Evolutionary conservation across 2,797 vertebrate species (phyloP), one percentile per base, ranked within the genome.

Genomic region (Cetoscarus ocellatus): DNA sequence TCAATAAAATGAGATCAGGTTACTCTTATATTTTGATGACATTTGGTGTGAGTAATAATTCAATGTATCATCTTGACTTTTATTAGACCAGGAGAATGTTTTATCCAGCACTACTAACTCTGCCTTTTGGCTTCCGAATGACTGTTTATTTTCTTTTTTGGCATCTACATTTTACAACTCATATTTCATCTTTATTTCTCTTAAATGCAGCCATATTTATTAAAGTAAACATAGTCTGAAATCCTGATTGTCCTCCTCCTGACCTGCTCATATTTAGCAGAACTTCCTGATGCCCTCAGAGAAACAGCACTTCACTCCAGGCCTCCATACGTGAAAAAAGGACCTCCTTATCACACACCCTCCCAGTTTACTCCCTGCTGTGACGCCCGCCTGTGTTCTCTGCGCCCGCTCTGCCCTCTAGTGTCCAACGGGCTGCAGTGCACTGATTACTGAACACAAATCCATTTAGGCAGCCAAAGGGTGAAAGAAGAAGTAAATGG

Each of bases 401-500:
- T 86, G 82, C 88, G 62, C 83, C 79, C 82, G 56, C 85, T 88
- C 88, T 92, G 93, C 93, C 93, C 94, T 95, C 95, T 94, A 92
- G 94, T 93, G 94, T 70, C 57, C 14, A 7, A 14, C 36, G 6
- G 19, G 9, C 6, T 5, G 52, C 44, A 85, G 61, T 87, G 85
- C 92, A 75, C 62, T 70, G 69, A 77, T 70, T 67, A 67, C 78
- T 75, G 79, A 80, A 85, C 69, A 79, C 82, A 83, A 80, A 86
- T 82, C 85, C 87, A 88, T 88, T 88, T 83, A 77, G 74, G 67
- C 81, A 79, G 77, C 86, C 76, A 78, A 74, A 87, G 88, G 79
- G 85, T 91, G 85, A 85, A 86, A 87, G 86, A 86, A 13, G 12
- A 90, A 90, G 86, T 92, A 94, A 94, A 94, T 93, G 88, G 90